Conservation (phyloP, 2,888 invertebrate genomes). For the Phaonia tiefii region DNA sequence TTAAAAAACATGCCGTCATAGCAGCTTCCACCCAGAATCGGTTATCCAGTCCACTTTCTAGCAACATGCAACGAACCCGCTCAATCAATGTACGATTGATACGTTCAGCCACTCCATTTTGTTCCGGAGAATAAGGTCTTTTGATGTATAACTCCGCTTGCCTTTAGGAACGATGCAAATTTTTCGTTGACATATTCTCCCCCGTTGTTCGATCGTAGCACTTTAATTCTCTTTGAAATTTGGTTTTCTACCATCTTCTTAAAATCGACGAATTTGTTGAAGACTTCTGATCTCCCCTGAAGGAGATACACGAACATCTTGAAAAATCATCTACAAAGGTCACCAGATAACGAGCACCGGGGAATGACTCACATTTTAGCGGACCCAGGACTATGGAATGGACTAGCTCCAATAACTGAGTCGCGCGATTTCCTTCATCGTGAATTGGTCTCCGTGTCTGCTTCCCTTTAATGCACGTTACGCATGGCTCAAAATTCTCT, state of each 20-base stretch:
- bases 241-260: conserved; percentile 68
- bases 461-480: conserved; percentile 37
- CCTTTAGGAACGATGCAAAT: conserved; percentile 59
- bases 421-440: conserved; percentile 47
- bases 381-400: conserved; percentile 55
- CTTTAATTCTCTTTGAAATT: conserved; percentile 63
- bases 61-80: too few relatives aligned
- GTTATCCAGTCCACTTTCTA: background rate
- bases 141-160: too few relatives aligned
- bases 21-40: background rate
- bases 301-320: conserved; percentile 46
- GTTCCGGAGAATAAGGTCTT: conserved; percentile 67
- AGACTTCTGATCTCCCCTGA: conserved; percentile 67
- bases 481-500: conserved; percentile 20
- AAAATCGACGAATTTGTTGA: too few relatives aligned
- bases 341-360: conserved; percentile 22
- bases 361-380: conserved; percentile 35
- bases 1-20: background rate
- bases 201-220: conserved; percentile 65
- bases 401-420: conserved; percentile 41
- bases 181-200: conserved; percentile 49
- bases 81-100: too few relatives aligned
- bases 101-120: conserved; percentile 64
- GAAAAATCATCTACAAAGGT: conserved; percentile 38
- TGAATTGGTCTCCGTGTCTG: conserved; percentile 39